Evolutionary conservation across 2,113 vertebrate genomes (phyloP).

Genomic region (Eulemur macaco): DNA sequence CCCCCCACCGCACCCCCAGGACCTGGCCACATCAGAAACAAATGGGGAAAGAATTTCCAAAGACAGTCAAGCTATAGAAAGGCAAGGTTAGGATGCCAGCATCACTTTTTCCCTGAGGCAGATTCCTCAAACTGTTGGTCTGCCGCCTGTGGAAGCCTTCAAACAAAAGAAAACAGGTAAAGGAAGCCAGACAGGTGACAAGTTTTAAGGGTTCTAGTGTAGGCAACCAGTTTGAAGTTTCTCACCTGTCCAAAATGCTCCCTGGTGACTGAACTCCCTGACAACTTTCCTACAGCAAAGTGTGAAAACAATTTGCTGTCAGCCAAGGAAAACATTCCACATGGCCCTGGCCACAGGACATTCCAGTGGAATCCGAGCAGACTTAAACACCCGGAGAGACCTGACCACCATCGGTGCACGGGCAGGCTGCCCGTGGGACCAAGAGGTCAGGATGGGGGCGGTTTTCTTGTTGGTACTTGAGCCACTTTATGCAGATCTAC

Average conservation of each 20-base stretch:
- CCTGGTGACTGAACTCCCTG: not conserved
- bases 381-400: not conserved
- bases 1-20: not conserved
- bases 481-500: not conserved
- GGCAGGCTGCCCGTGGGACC: not conserved
- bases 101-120: not conserved
- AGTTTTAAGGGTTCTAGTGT: not conserved
- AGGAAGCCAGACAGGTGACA: slow-evolving; percentile 14
- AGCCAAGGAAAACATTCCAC: slow-evolving; percentile 60
- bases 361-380: not conserved
- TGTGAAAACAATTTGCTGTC: not conserved
- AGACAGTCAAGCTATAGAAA: slow-evolving; percentile 8
- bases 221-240: slow-evolving; percentile 15
- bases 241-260: slow-evolving; percentile 43
- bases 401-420: not conserved
- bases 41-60: not conserved
- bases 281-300: slow-evolving; percentile 47
- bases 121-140: not conserved
- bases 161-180: slow-evolving; percentile 18
- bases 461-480: not conserved
- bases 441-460: rapidly evolving
- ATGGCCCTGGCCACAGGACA: not conserved
- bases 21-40: not conserved
- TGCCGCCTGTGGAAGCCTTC: not conserved
- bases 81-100: not conserved